Conservation (phyloP, 92 coral and sea anemone genomes). For the Porites evermanni region DNA sequence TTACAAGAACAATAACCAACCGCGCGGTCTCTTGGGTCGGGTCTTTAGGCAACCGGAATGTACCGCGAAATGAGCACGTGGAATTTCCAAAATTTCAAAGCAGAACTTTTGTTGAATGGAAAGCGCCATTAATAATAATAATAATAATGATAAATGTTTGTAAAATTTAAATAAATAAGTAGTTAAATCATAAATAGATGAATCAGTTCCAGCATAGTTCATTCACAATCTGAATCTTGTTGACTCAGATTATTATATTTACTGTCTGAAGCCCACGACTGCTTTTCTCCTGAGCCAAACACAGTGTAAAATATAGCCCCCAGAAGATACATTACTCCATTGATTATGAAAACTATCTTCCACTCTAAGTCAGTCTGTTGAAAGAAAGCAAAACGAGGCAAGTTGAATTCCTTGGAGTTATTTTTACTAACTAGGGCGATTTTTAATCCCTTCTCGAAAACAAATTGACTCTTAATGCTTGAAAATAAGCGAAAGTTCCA, state of each 20-base stretch:
- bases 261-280: constrained; percentile 34
- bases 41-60: no score
- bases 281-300: constrained; percentile 53
- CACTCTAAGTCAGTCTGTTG: constrained; percentile 56
- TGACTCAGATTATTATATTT: neutral
- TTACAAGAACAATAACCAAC: no score
- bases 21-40: no score
- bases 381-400: neutral
- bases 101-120: no score
- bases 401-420: no score
- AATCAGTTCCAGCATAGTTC: neutral
- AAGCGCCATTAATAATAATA: no score
- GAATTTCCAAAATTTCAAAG: no score
- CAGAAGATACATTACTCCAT: constrained; percentile 29
- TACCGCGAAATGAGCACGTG: no score
- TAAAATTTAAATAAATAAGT: no score
- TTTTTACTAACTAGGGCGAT: neutral
- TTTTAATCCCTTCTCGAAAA: neutral
- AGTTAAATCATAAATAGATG: neutral
- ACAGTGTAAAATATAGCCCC: constrained; percentile 36
- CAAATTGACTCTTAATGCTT: no score
- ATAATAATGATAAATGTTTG: no score
- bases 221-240: neutral
- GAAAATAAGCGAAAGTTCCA: no score
- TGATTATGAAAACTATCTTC: constrained; percentile 50